Evolutionary conservation across 2,888 invertebrate genomes (phyloP).

Genomic region (Oscheius myriophilus): DNA sequence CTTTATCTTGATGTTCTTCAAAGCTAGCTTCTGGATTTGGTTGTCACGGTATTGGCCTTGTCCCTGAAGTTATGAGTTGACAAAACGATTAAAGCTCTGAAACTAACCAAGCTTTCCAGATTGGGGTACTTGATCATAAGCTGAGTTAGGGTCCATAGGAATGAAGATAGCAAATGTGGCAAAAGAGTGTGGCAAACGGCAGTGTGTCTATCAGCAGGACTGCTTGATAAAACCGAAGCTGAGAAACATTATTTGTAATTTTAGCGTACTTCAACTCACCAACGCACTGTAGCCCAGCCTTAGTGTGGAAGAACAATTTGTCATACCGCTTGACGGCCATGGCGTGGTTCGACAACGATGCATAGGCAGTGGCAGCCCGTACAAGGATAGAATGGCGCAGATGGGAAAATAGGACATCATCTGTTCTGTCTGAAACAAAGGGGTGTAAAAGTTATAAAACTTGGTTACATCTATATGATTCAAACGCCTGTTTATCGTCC

Average conservation of each 20-base stretch:
- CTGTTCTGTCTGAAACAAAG: slow-evolving; percentile 8
- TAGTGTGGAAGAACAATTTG: slow-evolving; percentile 9
- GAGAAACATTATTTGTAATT: neutral
- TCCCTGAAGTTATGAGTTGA: too few species aligned
- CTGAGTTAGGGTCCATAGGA: neutral
- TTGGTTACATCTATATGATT: slow-evolving; percentile 1
- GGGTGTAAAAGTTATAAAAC: neutral
- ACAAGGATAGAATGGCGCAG: slow-evolving; percentile 16
- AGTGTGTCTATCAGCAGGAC: slow-evolving; percentile 6
- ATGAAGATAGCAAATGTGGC: neutral
- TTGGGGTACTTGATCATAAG: too few species aligned
- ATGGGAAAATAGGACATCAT: slow-evolving; percentile 12
- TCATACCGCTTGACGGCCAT: neutral
- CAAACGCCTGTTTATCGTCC: slow-evolving; percentile 16
- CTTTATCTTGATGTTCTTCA: too few species aligned
- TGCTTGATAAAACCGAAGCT: slow-evolving; percentile 12
- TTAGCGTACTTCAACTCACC: slow-evolving; percentile 1
- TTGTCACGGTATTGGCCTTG: too few species aligned
- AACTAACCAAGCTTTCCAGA: too few species aligned
- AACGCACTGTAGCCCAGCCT: slow-evolving; percentile 20
- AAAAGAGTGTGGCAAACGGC: neutral
- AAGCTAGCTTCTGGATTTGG: too few species aligned
- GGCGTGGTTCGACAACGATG: slow-evolving; percentile 10
- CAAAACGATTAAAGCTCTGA: too few species aligned
- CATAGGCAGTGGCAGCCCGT: slow-evolving; percentile 6